Conservation (phyloP, 2,888 invertebrate species). For the Polylopha cassiicola region DNA sequence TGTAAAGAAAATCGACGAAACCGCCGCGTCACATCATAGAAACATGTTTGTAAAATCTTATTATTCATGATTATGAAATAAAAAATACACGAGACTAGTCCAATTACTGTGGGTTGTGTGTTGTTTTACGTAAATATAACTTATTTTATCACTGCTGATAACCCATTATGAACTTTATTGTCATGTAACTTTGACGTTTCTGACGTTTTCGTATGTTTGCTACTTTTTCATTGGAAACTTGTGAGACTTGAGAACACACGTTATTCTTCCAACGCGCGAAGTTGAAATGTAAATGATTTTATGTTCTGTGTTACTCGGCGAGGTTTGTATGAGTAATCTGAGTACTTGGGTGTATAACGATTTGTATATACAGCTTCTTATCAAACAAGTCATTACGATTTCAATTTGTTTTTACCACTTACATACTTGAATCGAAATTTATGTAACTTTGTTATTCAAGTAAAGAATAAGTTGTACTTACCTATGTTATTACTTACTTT, state of each 20-base stretch:
- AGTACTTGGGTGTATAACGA: constrained; percentile 17
- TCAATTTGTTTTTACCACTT: constrained; percentile 14
- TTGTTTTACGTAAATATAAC: constrained; percentile 39
- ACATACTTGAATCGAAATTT: background rate
- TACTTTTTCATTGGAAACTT: constrained; percentile 4
- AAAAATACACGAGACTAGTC: constrained; percentile 16
- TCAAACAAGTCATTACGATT: constrained; percentile 19
- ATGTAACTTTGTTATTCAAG: background rate
- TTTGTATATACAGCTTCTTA: constrained; percentile 17
- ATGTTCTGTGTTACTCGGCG: too few species aligned
- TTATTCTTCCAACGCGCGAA: constrained; percentile 12
- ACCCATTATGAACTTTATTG: constrained; percentile 67
- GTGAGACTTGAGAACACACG: constrained; percentile 6
- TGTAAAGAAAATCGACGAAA: constrained; percentile 33
- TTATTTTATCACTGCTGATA: constrained; percentile 57
- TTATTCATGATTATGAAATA: constrained; percentile 47
- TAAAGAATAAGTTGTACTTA: background rate
- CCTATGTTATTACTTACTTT: too few species aligned
- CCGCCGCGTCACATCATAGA: constrained; percentile 37
- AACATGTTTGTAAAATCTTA: constrained; percentile 41
- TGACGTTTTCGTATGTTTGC: constrained; percentile 10
- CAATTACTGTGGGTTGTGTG: constrained; percentile 29
- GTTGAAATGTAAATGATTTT: constrained; percentile 7
- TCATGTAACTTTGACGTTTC: constrained; percentile 28
- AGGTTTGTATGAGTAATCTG: constrained; percentile 3